Percentiles rank a stretch among this genome's conserved stretches.
phyloP scores from a whole-genome alignment of 2,113 vertebrate species.

The Oxyura jamaicensis region DNA sequence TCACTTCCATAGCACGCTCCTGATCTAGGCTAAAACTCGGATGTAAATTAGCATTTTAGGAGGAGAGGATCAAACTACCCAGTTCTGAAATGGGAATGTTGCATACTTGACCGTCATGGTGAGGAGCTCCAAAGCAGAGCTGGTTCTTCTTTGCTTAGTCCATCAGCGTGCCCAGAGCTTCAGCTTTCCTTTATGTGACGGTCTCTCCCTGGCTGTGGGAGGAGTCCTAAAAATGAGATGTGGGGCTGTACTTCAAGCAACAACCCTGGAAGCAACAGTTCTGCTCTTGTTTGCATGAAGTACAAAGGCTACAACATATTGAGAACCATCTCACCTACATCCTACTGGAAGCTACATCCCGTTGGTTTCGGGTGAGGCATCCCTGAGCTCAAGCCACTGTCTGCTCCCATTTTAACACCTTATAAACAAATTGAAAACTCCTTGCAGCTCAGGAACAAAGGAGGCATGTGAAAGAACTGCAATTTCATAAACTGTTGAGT shows the following conservation, averaged over 20 bases:
- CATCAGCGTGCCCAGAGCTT: background rate
- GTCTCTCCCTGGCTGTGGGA: background rate
- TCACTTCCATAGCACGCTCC: background rate
- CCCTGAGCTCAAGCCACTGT: background rate
- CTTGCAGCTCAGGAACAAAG: conserved; percentile 26
- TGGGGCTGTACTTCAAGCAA: background rate
- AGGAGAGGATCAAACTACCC: background rate
- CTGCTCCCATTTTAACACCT: background rate
- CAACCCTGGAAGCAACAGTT: background rate
- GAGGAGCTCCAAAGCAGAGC: background rate
- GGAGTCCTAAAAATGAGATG: background rate
- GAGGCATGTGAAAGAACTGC: conserved; percentile 8
- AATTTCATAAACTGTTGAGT: conserved; percentile 25
- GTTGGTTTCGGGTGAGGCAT: background rate
- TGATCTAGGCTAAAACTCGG: background rate
- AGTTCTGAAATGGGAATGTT: background rate
- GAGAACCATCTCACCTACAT: background rate
- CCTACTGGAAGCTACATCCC: background rate
- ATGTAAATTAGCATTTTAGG: background rate
- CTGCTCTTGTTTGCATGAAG: background rate
- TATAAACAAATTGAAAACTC: background rate
- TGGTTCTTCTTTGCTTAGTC: background rate
- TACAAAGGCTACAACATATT: background rate
- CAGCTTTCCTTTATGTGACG: background rate
- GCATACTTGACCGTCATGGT: background rate